Percentiles rank a stretch among this genome's conserved stretches.
Evolutionary conservation across 2,888 invertebrate genomes (phyloP).

Genomic region (Lamellibrachia satsuma): DNA sequence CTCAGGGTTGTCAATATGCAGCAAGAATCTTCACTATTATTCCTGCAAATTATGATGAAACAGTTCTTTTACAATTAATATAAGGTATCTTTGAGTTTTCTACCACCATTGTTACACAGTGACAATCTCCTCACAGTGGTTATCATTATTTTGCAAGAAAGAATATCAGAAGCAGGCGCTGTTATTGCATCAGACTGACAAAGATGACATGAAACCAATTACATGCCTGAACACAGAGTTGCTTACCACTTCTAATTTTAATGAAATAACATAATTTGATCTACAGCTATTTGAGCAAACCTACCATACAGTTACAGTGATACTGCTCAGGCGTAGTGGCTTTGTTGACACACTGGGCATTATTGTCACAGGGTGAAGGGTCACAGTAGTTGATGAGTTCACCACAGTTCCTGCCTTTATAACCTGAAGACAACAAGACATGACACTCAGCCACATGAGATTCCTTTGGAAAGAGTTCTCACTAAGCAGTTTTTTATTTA

Average conservation of each 20-base stretch:
- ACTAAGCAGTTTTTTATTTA: neutral
- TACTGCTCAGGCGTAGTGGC: neutral
- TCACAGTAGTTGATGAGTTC: constrained; percentile 84
- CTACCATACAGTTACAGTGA: constrained; percentile 10
- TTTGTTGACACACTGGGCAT: constrained; percentile 70
- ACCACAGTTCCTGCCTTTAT: constrained; percentile 89
- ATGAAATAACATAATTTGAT: neutral
- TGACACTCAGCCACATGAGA: neutral
- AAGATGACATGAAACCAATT: neutral
- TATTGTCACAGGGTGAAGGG: constrained; percentile 88
- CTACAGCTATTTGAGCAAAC: neutral
- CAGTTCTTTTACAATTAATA: too few species aligned
- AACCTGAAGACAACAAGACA: constrained; percentile 70
- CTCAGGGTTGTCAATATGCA: too few species aligned
- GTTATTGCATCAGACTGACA: neutral
- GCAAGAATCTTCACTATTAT: too few species aligned
- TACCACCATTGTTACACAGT: neutral
- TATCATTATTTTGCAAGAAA: neutral
- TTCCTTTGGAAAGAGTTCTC: neutral
- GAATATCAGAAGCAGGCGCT: neutral
- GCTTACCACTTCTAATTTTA: neutral
- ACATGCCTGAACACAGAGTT: neutral
- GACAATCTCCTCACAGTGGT: neutral
- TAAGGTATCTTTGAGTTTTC: neutral
- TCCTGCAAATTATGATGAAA: too few species aligned